These are phyloP conservation scores for Eulacestoma nigropectus DNA, from an alignment of 2,113 vertebrate species.

Conservation along the genomic window DNA sequence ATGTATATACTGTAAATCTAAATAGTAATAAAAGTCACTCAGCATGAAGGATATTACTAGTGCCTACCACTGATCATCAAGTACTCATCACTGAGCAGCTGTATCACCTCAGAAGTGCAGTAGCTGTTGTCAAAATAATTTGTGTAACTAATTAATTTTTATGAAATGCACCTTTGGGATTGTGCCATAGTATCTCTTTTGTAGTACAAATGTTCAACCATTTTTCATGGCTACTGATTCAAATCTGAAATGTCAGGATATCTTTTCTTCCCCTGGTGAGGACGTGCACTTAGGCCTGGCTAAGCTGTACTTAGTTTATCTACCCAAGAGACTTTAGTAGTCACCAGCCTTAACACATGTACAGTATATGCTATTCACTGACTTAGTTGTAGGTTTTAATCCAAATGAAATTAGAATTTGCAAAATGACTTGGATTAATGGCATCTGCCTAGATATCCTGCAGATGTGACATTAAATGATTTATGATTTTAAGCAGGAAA, in stretches of 20 bases:
- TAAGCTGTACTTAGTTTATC: conserved; percentile 62
- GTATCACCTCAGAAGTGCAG: conserved; percentile 59
- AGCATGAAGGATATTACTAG: conserved; percentile 68
- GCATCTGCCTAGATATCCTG: conserved; percentile 62
- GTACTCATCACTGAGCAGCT: conserved; percentile 50
- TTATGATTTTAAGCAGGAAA: conserved; percentile 61
- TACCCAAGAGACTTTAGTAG: conserved; percentile 64
- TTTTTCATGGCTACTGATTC: conserved; percentile 67
- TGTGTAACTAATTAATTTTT: conserved; percentile 68
- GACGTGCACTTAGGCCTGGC: conserved; percentile 56
- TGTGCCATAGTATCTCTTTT: conserved; percentile 70
- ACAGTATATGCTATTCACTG: conserved; percentile 62
- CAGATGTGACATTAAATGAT: conserved; percentile 66
- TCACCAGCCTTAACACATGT: conserved; percentile 72
- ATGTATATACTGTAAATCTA: conserved; percentile 72
- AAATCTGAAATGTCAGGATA: conserved; percentile 59
- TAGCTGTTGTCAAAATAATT: conserved; percentile 67
- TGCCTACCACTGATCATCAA: conserved; percentile 65
- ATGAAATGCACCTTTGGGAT: conserved; percentile 70
- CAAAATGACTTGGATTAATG: conserved; percentile 63
- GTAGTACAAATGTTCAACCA: conserved; percentile 63
- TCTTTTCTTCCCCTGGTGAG: conserved; percentile 46
- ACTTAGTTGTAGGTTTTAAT: conserved; percentile 72
- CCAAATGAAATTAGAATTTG: conserved; percentile 70
- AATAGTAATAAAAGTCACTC: conserved; percentile 58